Conservation (phyloP, 1,140 invertebrate genomes). For the Campoletis sonorensis region DNA sequence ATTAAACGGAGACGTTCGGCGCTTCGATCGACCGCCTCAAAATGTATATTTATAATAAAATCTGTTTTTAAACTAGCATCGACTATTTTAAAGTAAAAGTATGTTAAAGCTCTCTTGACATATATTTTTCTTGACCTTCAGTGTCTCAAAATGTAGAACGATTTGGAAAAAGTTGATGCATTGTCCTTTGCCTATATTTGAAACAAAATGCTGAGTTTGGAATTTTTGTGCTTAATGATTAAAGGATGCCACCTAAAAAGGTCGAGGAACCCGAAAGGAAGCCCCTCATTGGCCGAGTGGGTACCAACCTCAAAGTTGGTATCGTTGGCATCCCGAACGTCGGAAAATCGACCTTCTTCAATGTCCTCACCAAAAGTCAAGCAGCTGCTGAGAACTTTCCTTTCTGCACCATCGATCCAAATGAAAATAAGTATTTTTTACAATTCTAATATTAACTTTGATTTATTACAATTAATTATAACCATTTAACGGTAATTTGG, state of each 20-base stretch:
- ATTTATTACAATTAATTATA: background rate
- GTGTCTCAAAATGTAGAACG: too few species aligned
- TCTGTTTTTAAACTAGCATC: background rate
- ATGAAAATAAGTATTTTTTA: constrained; percentile 97
- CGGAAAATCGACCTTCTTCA: constrained; percentile 99
- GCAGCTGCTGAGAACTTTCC: constrained; percentile 99
- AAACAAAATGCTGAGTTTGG: background rate
- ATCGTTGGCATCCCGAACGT: constrained; percentile 98
- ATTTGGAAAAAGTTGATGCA: too few species aligned
- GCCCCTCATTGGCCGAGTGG: constrained; percentile 96
- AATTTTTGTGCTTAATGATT: constrained; percentile 35
- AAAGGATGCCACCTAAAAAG: constrained; percentile 96
- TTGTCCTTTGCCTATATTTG: too few species aligned
- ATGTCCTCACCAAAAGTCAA: constrained; percentile 97
- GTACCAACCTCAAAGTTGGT: constrained; percentile 97
- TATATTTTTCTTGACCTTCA: too few species aligned
- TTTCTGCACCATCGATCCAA: constrained; percentile 99
- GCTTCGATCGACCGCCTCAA: too few species aligned
- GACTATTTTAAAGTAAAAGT: background rate
- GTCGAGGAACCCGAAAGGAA: constrained; percentile 91
- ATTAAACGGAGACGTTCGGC: too few species aligned
- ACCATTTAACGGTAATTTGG: too few species aligned
- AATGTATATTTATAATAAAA: too few species aligned
- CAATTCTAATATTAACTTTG: background rate
- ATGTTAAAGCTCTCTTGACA: too few species aligned